These are phyloP conservation scores for Chymomyza procnemis DNA, from an alignment of 2,888 invertebrate species.

Conservation along the genomic window DNA sequence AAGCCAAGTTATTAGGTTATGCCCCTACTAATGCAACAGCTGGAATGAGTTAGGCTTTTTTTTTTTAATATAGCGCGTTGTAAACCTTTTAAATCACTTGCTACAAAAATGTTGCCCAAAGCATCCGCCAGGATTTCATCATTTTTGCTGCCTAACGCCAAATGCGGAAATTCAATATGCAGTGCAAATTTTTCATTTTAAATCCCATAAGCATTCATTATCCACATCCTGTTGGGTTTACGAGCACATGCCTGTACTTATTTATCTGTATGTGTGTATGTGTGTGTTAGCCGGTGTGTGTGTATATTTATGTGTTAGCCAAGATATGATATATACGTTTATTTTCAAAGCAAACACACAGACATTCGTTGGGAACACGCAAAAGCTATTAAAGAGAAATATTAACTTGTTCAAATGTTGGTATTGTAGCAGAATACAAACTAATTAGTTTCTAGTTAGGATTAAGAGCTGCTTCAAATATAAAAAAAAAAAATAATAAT, in stretches of 20 bases:
- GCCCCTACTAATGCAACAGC: neutral
- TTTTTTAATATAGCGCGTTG: neutral
- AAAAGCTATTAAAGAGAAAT: neutral
- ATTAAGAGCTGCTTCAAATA: neutral
- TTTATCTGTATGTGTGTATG: neutral
- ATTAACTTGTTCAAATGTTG: neutral
- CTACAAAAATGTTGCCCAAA: neutral
- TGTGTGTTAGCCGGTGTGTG: neutral
- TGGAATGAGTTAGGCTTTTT: neutral
- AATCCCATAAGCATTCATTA: slow-evolving; percentile 1
- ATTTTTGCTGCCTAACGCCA: neutral
- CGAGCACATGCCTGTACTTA: neutral
- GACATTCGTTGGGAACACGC: neutral
- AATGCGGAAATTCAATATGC: slow-evolving; percentile 1
- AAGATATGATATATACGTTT: neutral
- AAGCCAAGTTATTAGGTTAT: neutral
- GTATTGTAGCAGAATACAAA: neutral
- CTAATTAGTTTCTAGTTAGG: neutral
- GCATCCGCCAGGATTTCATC: neutral
- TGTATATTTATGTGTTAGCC: neutral
- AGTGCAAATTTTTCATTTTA: neutral
- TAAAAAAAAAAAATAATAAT: neutral
- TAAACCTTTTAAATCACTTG: neutral
- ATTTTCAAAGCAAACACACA: neutral
- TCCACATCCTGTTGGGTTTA: neutral